phyloP scores from a whole-genome alignment of 1,140 invertebrate genomes.

The Drosophila eugracilis region DNA sequence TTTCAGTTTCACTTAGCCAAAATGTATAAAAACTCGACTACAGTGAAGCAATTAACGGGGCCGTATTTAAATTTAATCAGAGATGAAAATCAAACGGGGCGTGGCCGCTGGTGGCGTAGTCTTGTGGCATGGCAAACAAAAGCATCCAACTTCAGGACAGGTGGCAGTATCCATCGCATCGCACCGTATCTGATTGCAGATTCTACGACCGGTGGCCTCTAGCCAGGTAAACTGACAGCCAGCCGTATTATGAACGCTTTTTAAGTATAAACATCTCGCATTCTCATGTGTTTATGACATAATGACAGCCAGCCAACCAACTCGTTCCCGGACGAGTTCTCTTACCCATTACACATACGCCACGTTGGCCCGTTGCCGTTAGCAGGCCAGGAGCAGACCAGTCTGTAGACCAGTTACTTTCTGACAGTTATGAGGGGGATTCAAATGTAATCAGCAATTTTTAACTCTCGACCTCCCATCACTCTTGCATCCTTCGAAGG shows the following conservation, averaged over 20 bases:
- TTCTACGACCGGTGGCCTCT: slow-evolving; percentile 35
- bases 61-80: slow-evolving; percentile 30
- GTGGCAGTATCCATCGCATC: slow-evolving; percentile 35
- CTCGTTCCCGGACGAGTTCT: slow-evolving; percentile 38
- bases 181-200: slow-evolving; percentile 19
- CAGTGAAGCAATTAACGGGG: background rate
- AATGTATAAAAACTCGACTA: background rate
- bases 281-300: slow-evolving; percentile 74
- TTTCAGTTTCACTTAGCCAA: background rate
- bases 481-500: slow-evolving; percentile 20
- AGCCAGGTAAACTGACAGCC: slow-evolving; percentile 39
- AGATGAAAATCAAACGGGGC: slow-evolving; percentile 34
- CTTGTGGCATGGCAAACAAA: slow-evolving; percentile 28
- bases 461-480: slow-evolving; percentile 42
- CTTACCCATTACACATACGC: slow-evolving; percentile 56
- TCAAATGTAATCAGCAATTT: slow-evolving; percentile 78
- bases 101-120: slow-evolving; percentile 1
- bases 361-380: slow-evolving; percentile 52
- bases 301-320: slow-evolving; percentile 67
- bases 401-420: slow-evolving; percentile 43
- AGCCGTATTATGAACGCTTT: slow-evolving; percentile 59
- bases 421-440: slow-evolving; percentile 80
- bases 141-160: slow-evolving; percentile 38
- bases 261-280: slow-evolving; percentile 60
- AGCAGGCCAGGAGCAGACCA: slow-evolving; percentile 19